Base-by-base conservation (phyloP, 2,888 invertebrate species). In the Hipparchia semele region DNA sequence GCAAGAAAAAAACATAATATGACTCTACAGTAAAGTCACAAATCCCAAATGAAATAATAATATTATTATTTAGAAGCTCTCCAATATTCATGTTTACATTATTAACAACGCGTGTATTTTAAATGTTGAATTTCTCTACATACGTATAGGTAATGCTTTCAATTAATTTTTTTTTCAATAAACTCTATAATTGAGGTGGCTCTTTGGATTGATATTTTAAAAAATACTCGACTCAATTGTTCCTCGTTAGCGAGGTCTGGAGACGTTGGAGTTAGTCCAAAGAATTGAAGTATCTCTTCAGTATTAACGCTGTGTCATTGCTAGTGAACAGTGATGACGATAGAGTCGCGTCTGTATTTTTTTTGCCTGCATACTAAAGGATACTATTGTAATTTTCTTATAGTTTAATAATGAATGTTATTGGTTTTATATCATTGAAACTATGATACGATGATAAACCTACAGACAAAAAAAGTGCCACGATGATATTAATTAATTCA, bases 211-310 rank as follows among this genome's bases (percentile, higher is more conserved):
- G 84, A 85, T 88, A 84, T 86, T 84, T 86, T 80, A 83, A 83
- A 87, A 85, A 85, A 87, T 85, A 85, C 88, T 88, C 80, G 81
- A 89, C 85, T 90, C 90, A 89, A 89, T 90, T 88, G 87, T 86
- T 83, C 88, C 90, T 92, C 91, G 91, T 92, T 92, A 92, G 90
- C 84, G 84, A 83, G 84, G 80, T 81, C 81, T 75, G 84, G 80
- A 58, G 58, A 58, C 58, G 58, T 84, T 86, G 82, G 83, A 89
- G 87, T 87, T 86, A 87, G 88, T 86, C 84, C 87, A 89, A 90
- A 91, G 90, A 91, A 89, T 88, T 87, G 84, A 90, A 92, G 92
- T 90, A 92, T 91, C 91, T 89, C 90, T 92, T 87, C 83, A 90
- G 82, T 88, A 85, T 89, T 86, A 89, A 83, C 86, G 93, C 92